These are phyloP conservation scores for Leptopilina syphax DNA, from an alignment of 2,888 invertebrate genomes.

Conservation along the genomic window DNA sequence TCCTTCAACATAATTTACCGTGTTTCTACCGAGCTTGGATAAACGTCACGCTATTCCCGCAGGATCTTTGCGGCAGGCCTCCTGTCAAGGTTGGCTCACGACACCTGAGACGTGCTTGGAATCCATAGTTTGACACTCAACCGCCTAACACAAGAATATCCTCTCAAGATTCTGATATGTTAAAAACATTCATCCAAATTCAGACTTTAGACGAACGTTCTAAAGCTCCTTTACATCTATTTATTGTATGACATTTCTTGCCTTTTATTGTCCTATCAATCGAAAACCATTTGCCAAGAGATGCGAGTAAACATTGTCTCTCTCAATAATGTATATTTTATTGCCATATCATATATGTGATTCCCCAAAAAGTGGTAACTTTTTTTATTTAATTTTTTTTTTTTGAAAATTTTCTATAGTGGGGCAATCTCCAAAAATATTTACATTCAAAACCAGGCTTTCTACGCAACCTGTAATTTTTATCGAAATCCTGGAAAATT, in stretches of 20 bases:
- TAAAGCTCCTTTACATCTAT: neutral
- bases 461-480: too few species aligned
- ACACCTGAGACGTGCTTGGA: conserved; percentile 41
- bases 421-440: too few species aligned
- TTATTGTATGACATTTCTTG: neutral
- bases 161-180: conserved; percentile 14
- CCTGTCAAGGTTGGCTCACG: conserved; percentile 45
- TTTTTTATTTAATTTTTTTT: too few species aligned
- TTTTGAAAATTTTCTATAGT: too few species aligned
- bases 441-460: too few species aligned
- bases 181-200: conserved; percentile 23
- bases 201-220: neutral
- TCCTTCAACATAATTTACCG: conserved; percentile 41
- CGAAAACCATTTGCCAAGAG: neutral
- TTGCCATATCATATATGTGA: too few species aligned
- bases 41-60: conserved; percentile 39
- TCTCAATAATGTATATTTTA: too few species aligned
- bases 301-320: too few species aligned
- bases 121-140: conserved; percentile 23
- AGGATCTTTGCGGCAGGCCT: conserved; percentile 39
- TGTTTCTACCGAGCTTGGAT: conserved; percentile 42
- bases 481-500: too few species aligned
- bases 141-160: conserved; percentile 30
- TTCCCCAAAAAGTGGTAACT: too few species aligned
- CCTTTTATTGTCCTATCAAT: neutral